phyloP scores from a whole-genome alignment of 1,140 invertebrate species.

The Macrotrachela quadricornifera region DNA sequence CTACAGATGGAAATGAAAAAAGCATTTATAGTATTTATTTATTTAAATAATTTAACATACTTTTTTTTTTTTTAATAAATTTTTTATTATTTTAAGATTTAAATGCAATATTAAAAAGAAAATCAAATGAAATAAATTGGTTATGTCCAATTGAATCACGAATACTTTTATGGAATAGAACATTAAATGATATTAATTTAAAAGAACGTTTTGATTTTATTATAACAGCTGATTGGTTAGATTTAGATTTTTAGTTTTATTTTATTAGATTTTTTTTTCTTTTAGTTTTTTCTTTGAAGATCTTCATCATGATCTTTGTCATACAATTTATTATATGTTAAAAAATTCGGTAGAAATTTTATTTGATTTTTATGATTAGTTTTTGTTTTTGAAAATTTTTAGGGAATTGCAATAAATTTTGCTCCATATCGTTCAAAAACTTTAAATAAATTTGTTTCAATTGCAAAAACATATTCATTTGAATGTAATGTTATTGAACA shows the following conservation, averaged over 20 bases:
- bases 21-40: conserved; percentile 45
- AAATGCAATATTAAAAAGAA: not conserved
- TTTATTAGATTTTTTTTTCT: not conserved
- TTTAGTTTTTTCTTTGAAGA: conserved; percentile 53
- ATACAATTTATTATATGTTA: conserved; percentile 44
- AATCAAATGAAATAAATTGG: not conserved
- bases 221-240: conserved; percentile 47
- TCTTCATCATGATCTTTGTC: conserved; percentile 44
- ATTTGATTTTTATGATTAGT: not conserved
- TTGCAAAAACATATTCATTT: conserved; percentile 13
- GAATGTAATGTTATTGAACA: conserved; percentile 12
- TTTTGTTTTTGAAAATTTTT: conserved; percentile 1
- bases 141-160: conserved; percentile 10
- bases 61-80: too few species aligned
- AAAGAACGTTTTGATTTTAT: conserved; percentile 41
- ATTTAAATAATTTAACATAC: too few species aligned
- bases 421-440: conserved; percentile 50
- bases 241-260: not conserved
- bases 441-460: conserved; percentile 42
- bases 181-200: conserved; percentile 11
- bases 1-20: conserved; percentile 55
- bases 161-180: conserved; percentile 17
- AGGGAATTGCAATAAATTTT: conserved; percentile 48
- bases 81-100: conserved; percentile 4
- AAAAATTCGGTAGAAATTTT: conserved; percentile 22